Percentiles rank a stretch among this genome's conserved stretches.
phyloP scores from a whole-genome alignment of 2,888 invertebrate species.

The Diachrysia chrysitis region DNA sequence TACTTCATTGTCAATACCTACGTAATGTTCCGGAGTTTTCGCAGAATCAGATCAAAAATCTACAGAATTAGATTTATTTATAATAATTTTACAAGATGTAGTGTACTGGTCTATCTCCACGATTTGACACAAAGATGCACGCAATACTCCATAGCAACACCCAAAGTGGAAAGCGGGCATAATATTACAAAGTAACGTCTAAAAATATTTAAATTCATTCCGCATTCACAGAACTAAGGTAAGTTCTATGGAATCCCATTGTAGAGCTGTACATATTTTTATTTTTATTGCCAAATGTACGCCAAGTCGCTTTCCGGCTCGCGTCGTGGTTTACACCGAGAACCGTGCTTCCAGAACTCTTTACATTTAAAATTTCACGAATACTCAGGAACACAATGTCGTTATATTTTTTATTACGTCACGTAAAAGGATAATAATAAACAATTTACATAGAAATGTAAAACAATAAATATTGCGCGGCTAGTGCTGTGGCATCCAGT shows the following conservation, averaged over 20 bases:
- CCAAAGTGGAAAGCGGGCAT: background rate
- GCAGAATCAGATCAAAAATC: too few relatives aligned
- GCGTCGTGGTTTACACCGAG: slow-evolving; percentile 10
- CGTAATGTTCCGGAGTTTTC: too few relatives aligned
- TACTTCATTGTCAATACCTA: too few relatives aligned
- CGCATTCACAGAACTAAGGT: slow-evolving; percentile 17
- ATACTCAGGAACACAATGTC: slow-evolving; percentile 17
- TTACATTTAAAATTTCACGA: slow-evolving; percentile 27
- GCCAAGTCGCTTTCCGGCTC: slow-evolving; percentile 24
- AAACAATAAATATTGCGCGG: slow-evolving; percentile 32
- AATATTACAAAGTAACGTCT: background rate
- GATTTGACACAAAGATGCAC: too few relatives aligned
- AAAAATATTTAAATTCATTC: slow-evolving; percentile 19
- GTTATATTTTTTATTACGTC: slow-evolving; percentile 31
- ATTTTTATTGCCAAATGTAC: slow-evolving; percentile 38
- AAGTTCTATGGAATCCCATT: slow-evolving; percentile 20
- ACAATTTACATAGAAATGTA: slow-evolving; percentile 44
- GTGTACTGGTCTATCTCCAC: too few relatives aligned
- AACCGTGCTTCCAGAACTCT: slow-evolving; percentile 4
- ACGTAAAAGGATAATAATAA: slow-evolving; percentile 30
- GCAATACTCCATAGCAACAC: too few relatives aligned
- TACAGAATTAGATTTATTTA: too few relatives aligned
- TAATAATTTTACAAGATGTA: too few relatives aligned
- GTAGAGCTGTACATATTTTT: slow-evolving; percentile 21
- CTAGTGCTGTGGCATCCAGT: slow-evolving; percentile 20